Percentiles rank a stretch among this genome's conserved stretches.
phyloP scores from a whole-genome alignment of 1,140 invertebrate genomes.

The Plutomurus gul region DNA sequence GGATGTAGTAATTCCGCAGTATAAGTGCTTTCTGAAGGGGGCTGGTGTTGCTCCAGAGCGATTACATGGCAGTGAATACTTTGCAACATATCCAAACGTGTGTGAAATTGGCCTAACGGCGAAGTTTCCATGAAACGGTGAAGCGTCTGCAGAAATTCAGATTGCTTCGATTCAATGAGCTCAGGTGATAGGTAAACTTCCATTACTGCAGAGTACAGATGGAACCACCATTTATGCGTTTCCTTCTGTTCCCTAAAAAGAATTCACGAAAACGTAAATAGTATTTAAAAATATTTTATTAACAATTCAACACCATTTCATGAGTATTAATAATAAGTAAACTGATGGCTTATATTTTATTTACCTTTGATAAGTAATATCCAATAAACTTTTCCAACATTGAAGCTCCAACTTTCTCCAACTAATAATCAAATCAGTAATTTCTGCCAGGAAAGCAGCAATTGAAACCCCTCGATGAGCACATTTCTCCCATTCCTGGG shows the following conservation, averaged over 20 bases:
- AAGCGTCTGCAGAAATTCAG: constrained; percentile 60
- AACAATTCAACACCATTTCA: too few species aligned
- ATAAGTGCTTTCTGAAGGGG: neutral
- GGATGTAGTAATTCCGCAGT: constrained; percentile 64
- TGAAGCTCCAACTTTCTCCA: constrained; percentile 92
- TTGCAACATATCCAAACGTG: constrained; percentile 76
- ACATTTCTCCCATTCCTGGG: constrained; percentile 89
- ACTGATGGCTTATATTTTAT: neutral
- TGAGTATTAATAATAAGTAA: neutral
- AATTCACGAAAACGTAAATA: neutral
- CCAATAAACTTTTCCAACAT: constrained; percentile 79
- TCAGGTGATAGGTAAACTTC: constrained; percentile 54
- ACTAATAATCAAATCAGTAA: constrained; percentile 80
- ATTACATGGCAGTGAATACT: constrained; percentile 76
- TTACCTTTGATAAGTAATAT: constrained; percentile 60
- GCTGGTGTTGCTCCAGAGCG: constrained; percentile 22
- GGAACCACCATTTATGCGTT: constrained; percentile 86
- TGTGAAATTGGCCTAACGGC: constrained; percentile 78
- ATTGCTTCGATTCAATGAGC: constrained; percentile 59
- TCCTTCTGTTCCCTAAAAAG: constrained; percentile 64
- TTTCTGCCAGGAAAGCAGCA: constrained; percentile 66
- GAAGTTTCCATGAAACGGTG: constrained; percentile 84
- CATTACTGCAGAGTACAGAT: constrained; percentile 72
- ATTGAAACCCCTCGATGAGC: constrained; percentile 86
- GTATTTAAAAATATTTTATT: neutral